Evolutionary conservation across 2,888 invertebrate species (phyloP), one percentile per base, ranked within the genome.

Genomic region (Aleiodes testaceus): DNA sequence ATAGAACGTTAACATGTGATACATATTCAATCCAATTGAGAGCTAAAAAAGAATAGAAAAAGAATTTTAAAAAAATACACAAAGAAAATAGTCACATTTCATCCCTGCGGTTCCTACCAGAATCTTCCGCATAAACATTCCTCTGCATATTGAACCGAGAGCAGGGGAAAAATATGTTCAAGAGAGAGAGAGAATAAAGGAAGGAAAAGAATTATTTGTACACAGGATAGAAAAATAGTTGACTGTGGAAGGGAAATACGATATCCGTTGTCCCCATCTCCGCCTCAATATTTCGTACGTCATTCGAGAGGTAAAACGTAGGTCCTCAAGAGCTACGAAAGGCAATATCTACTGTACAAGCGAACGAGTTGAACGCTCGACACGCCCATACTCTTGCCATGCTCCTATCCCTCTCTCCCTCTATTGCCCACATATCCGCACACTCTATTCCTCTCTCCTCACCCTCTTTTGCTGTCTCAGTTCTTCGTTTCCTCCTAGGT

Each of bases 1-100:
- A 83, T 79, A 72, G 69, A 36, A 42, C 59, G 59, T 59, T 59
- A 59, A 59, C 59, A 59, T 59, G 42, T 59, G 42, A 59, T 59
- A 42, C 20, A 36, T 11, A 16, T 14, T 16, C 16, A 49, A 36
- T 59, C 18, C 36, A 36, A 42, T 59, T 59, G 18, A 42, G 18
- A 36, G 11, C 16, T 42, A 9, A 30, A 1, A 53, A n/a, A 16
- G 42, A 59, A 59, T 16, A 42, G 16, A 14, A 36, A 12, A 4
- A 30, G 30, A 4, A 12, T 52, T 53, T n/a, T 12, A 18, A 0
- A 36, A 36, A 36, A 36, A 36, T 36, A 36, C 36, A 36, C 9
- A 36, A 5, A 36, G 36, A 36, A 3, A 36, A 36, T 36, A 36
- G 36, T 36, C 11, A 36, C 4, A 11, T 9, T 36, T 36, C 36